Evolutionary conservation across 2,113 vertebrate genomes (phyloP), one percentile per base, ranked within the genome.

Genomic region (Scopus umbretta): DNA sequence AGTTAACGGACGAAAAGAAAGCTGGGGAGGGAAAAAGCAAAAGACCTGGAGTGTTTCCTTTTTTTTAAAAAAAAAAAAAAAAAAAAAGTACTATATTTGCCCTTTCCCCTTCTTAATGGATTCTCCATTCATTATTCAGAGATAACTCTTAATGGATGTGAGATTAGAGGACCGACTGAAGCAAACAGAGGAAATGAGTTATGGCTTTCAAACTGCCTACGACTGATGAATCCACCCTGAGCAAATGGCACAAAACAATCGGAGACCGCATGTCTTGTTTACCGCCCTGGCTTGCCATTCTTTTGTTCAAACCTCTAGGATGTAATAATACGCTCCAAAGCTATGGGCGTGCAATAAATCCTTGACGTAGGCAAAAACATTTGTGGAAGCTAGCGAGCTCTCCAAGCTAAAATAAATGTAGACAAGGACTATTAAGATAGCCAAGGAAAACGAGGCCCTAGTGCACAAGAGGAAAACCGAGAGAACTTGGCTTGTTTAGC

Each of bases 121-220:
- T 75, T 87, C 91, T 12, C 89, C 96, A 97, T 97, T 95, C 95
- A 96, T 97, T 97, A 97, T 96, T 97, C 96, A 97, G 90, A 96
- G 93, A 67, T 66, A 87, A 81, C 80, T 72, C 86, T 30, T 97
- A 96, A 97, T 96, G 96, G 93, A n/a, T 6, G 43, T 4, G 22
- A 78, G 93, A 75, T 79, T 20, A 71, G 80, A 67, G 95, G 14
- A 21, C 9, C 3, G 79, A 47, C 86, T 36, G 88, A 34, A 58
- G 95, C 86, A 65, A 40, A 43, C 10, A 52, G 68, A 73, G 88
- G 86, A 74, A 67, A 42, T 71, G 96, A 96, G 89, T 81, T 45
- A 34, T 11, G 83, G 75, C 1, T 92, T 45, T 59, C 13, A 7
- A 34, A 38, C 73, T 20, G 75, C 66, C 76, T 13, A 18, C 0